These are phyloP conservation scores for Belonocnema kinseyi DNA, from an alignment of 1,140 invertebrate genomes.

Conservation along the genomic window DNA sequence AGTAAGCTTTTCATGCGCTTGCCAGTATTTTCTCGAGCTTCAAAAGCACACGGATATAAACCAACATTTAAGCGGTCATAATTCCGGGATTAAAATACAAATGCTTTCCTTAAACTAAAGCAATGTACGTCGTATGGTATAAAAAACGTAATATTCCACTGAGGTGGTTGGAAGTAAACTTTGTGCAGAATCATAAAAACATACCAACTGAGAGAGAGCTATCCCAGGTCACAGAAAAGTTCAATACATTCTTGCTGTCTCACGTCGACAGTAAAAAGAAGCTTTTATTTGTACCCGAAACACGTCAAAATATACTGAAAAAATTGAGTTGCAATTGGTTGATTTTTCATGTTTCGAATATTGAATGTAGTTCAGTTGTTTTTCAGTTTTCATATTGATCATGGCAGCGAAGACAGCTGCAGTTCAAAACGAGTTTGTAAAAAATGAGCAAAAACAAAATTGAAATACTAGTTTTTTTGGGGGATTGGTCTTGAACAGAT, in stretches of 20 bases:
- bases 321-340: no score
- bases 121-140: constrained; percentile 40
- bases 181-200: constrained; percentile 3
- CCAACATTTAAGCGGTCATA: constrained; percentile 50
- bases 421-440: no score
- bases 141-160: constrained; percentile 49
- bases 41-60: constrained; percentile 58
- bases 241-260: background rate
- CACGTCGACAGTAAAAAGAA: background rate
- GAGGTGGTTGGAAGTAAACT: constrained; percentile 39
- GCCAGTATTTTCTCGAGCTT: constrained; percentile 64
- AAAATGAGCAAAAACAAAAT: no score
- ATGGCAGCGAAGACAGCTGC: no score
- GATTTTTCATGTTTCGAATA: background rate
- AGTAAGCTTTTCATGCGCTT: constrained; percentile 43
- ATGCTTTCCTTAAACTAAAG: constrained; percentile 24
- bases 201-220: background rate
- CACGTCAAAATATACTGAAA: background rate
- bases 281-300: background rate
- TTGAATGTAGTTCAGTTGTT: no score
- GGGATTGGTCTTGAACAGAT: no score
- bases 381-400: no score
- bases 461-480: no score
- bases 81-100: constrained; percentile 58
- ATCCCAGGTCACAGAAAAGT: constrained; percentile 13